Evolutionary conservation across 2,888 invertebrate species (phyloP).

Genomic region (Troilus luridus): DNA sequence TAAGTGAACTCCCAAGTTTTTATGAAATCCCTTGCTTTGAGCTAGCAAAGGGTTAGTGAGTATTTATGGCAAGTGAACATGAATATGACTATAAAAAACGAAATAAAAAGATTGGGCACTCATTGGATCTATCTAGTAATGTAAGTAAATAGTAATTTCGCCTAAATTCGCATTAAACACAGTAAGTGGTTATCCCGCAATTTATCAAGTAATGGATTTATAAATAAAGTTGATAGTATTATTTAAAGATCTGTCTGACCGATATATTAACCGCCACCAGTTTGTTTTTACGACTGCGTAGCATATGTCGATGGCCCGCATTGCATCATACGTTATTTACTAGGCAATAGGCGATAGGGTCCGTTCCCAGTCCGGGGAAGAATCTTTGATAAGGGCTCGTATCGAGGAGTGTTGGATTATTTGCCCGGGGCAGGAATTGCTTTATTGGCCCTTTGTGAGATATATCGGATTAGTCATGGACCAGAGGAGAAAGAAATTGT

Average conservation of each 20-base stretch:
- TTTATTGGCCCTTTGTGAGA: conserved; percentile 59
- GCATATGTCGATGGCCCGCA: neutral
- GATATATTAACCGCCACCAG: neutral
- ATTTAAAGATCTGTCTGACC: neutral
- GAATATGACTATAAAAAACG: too few relatives aligned
- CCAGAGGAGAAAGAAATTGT: conserved; percentile 57
- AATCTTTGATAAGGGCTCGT: conserved; percentile 25
- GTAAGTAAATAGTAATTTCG: too few relatives aligned
- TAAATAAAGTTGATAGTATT: neutral
- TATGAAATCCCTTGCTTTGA: neutral
- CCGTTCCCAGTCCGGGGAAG: neutral
- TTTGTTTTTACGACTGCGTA: neutral
- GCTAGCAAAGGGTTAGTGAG: neutral
- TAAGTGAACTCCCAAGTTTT: neutral
- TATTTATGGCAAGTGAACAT: neutral
- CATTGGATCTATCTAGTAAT: too few relatives aligned
- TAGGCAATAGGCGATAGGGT: neutral
- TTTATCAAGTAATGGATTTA: neutral
- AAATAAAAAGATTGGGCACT: too few relatives aligned
- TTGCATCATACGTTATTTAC: conserved; percentile 30
- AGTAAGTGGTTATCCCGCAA: too few relatives aligned
- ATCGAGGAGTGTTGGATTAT: conserved; percentile 50
- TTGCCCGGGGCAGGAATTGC: conserved; percentile 9
- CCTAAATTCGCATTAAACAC: too few relatives aligned
- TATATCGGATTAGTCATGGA: conserved; percentile 58